A percentile compares a stretch with the other conserved stretches of the same genome.
phyloP scores from a whole-genome alignment of 2,797 vertebrate species.

The Smutsia temminckii region DNA sequence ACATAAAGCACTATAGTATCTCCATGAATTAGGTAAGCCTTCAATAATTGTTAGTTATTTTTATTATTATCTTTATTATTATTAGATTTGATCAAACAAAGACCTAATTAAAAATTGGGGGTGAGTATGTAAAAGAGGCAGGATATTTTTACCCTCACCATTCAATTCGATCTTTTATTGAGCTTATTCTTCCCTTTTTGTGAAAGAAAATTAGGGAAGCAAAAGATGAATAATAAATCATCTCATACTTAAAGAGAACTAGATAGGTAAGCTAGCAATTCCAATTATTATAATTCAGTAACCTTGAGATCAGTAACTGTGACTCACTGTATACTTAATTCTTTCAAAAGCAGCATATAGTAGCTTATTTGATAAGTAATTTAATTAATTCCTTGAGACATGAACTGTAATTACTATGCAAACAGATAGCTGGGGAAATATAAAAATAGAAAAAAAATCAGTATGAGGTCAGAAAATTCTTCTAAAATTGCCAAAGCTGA shows the following conservation, averaged over 20 bases:
- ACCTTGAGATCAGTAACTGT: background rate
- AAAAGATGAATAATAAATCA: background rate
- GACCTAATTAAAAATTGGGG: no score
- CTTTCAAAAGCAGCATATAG: background rate
- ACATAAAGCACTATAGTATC: background rate
- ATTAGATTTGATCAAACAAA: background rate
- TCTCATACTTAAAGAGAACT: background rate
- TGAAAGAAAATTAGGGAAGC: background rate
- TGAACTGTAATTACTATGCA: background rate
- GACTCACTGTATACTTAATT: background rate
- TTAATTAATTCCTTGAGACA: background rate
- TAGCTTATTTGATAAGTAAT: background rate
- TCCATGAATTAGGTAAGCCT: background rate
- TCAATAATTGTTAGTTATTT: background rate
- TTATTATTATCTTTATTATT: slow-evolving; percentile 14
- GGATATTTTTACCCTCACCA: background rate
- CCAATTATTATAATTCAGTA: background rate
- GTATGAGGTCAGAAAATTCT: background rate
- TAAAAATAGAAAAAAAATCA: background rate
- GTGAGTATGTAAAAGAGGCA: background rate
- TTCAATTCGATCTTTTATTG: background rate
- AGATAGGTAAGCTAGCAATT: background rate
- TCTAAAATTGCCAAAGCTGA: background rate
- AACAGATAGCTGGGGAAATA: background rate
- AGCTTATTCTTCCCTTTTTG: background rate